Percentiles rank a stretch among this genome's conserved stretches.
phyloP scores from a whole-genome alignment of 2,888 invertebrate species.

The Euphydryas editha region DNA sequence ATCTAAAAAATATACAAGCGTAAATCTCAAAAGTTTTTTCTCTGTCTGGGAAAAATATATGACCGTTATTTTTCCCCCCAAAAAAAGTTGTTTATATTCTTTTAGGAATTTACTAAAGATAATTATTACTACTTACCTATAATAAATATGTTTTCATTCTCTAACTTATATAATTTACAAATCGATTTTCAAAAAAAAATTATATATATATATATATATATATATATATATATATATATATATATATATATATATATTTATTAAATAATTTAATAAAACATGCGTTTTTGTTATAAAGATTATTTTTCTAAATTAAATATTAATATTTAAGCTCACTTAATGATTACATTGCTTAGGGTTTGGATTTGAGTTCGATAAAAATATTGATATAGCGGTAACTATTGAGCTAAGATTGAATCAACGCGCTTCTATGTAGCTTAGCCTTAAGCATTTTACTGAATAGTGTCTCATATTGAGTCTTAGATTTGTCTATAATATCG shows the following conservation, averaged over 20 bases:
- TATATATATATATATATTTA: background rate
- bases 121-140: too few species aligned
- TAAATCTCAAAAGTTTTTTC: background rate
- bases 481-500: conserved; percentile 34
- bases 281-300: too few species aligned
- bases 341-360: background rate
- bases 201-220: background rate
- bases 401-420: conserved; percentile 28
- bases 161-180: too few species aligned
- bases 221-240: background rate
- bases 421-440: conserved; percentile 21
- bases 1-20: background rate
- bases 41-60: background rate
- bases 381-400: conserved; percentile 26
- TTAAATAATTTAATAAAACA: background rate
- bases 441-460: conserved; percentile 39
- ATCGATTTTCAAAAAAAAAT: too few species aligned
- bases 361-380: conserved; percentile 20
- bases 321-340: background rate
- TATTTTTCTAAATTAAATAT: background rate
- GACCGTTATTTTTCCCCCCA: too few species aligned
- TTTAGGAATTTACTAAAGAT: too few species aligned
- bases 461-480: conserved; percentile 35
- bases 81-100: too few species aligned
- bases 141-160: too few species aligned